A percentile compares a stretch with the other conserved stretches of the same genome.
Conservation (phyloP, 1,140 invertebrate species). For the Hormaphis cornu region DNA sequence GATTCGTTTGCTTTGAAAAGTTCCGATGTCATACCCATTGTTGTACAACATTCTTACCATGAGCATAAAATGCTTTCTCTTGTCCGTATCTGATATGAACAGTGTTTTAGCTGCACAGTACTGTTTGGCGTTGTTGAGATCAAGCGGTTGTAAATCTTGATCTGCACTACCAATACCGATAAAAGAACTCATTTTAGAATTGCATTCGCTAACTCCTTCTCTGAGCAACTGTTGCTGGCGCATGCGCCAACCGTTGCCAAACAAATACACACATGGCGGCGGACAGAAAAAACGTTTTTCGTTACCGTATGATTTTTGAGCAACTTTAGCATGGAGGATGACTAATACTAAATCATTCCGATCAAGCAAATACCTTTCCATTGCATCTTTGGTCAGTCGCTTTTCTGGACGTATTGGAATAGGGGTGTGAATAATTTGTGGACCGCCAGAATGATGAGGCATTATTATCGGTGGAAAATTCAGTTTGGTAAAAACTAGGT, state of each 20-base stretch:
- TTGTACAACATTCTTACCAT: conserved; percentile 99
- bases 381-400: conserved; percentile 80
- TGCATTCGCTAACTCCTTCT: conserved; percentile 81
- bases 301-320: conserved; percentile 99
- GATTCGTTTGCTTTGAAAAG: conserved; percentile 96
- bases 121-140: conserved; percentile 77
- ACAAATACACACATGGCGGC: conserved; percentile 96
- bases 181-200: conserved; percentile 88
- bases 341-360: conserved; percentile 92
- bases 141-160: conserved; percentile 97
- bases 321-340: conserved; percentile 96
- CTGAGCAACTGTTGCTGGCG: conserved; percentile 82
- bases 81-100: conserved; percentile 98
- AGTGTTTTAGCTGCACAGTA: conserved; percentile 99
- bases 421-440: conserved; percentile 50
- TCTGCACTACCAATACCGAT: conserved; percentile 98
- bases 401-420: conserved; percentile 64
- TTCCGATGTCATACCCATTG: conserved; percentile 94
- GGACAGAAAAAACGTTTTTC: conserved; percentile 99
- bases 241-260: conserved; percentile 93
- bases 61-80: conserved; percentile 98
- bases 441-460: conserved; percentile 68
- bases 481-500: not conserved
- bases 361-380: conserved; percentile 90
- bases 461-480: conserved; percentile 42